These are phyloP conservation scores for Setophaga coronata DNA, from an alignment of 2,113 vertebrate genomes.

Conservation along the genomic window DNA sequence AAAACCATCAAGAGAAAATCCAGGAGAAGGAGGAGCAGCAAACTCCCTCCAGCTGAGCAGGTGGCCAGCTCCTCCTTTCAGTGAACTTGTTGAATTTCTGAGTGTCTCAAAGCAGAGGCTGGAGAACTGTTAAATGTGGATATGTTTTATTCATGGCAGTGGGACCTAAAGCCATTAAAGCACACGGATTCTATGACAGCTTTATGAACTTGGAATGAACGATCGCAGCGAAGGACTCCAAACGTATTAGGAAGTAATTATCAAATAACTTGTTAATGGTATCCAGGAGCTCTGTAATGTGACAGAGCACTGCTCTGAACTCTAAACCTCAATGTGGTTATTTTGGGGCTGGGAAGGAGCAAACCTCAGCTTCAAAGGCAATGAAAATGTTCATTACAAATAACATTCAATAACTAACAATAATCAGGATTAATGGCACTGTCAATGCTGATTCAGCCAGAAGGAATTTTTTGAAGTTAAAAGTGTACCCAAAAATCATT, in stretches of 20 bases:
- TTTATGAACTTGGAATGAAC: constrained; percentile 36
- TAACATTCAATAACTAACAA: not conserved
- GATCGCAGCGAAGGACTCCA: not conserved
- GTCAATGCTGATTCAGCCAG: not conserved
- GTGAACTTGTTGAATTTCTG: not conserved
- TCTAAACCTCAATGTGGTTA: not conserved
- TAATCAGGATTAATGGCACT: constrained; percentile 52
- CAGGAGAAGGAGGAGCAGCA: not conserved
- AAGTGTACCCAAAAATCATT: not conserved
- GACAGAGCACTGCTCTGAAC: constrained; percentile 3
- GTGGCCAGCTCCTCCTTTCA: not conserved
- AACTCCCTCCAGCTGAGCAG: not conserved
- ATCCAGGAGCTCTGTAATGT: not conserved
- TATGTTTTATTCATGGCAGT: constrained; percentile 47
- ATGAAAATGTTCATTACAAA: constrained; percentile 9
- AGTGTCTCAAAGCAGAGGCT: not conserved
- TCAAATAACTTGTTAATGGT: constrained; percentile 42
- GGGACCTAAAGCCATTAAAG: not conserved
- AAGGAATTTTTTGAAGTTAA: not conserved
- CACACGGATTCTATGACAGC: not conserved
- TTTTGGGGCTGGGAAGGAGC: not conserved
- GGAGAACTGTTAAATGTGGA: not conserved
- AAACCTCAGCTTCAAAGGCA: constrained; percentile 34
- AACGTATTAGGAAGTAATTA: constrained; percentile 24
- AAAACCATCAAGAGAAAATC: not conserved